phyloP scores from a whole-genome alignment of 2,888 invertebrate genomes.

The Lissocephala sabroskyi region DNA sequence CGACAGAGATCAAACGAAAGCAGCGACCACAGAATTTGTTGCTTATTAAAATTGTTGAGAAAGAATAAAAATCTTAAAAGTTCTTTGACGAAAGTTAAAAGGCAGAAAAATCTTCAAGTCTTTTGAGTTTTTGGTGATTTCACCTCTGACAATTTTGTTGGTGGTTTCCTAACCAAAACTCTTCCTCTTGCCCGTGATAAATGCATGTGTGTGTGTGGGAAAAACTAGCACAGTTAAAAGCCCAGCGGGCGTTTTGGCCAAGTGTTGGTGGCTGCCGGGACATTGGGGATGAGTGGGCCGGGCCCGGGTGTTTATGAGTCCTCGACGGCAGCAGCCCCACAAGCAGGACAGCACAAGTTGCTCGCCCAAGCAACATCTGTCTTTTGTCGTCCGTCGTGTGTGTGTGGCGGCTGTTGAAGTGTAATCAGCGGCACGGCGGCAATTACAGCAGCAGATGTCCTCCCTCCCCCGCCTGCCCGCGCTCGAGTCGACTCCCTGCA shows the following conservation, averaged over 20 bases:
- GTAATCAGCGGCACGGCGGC: conserved; percentile 65
- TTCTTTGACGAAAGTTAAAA: no score
- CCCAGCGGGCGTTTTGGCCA: conserved; percentile 49
- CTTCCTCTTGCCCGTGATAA: no score
- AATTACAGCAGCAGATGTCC: conserved; percentile 51
- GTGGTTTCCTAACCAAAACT: no score
- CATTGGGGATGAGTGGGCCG: no score
- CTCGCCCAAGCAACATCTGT: conserved; percentile 31
- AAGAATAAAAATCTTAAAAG: no score
- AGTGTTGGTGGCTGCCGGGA: conserved; percentile 6
- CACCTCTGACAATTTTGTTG: conserved; percentile 36
- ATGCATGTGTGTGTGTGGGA: conserved; percentile 10
- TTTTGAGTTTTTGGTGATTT: no score
- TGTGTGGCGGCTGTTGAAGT: conserved; percentile 52
- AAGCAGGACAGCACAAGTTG: conserved; percentile 5
- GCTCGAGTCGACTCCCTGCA: conserved; percentile 20
- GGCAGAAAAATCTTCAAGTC: background rate
- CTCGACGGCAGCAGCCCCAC: no score
- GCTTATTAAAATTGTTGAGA: no score
- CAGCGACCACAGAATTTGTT: no score
- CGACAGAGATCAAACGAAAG: conserved; percentile 1
- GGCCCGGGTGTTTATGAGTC: background rate
- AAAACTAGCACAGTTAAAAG: conserved; percentile 55
- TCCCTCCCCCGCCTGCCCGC: conserved; percentile 33
- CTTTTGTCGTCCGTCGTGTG: conserved; percentile 14